Percentiles rank a stretch among this genome's conserved stretches.
Evolutionary conservation across 2,797 vertebrate species (phyloP).

Genomic region (Simalia tracyae): DNA sequence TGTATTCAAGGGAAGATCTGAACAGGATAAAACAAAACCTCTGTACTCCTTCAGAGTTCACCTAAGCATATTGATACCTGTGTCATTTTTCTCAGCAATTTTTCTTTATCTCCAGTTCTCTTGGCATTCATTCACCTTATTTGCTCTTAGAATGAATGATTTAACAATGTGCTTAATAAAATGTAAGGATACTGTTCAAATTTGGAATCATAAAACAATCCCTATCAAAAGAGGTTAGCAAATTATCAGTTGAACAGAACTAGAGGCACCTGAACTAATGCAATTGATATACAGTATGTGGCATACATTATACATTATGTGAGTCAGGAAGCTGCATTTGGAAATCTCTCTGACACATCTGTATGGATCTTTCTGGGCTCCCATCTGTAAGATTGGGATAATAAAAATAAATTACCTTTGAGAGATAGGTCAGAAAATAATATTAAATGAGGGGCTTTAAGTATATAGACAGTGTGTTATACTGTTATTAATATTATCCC

Average conservation of each 20-base stretch:
- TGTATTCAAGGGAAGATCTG: background rate
- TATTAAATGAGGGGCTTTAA: background rate
- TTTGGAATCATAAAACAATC: background rate
- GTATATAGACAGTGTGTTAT: background rate
- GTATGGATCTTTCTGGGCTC: background rate
- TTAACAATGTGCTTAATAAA: background rate
- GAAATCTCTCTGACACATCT: background rate
- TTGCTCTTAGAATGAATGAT: background rate
- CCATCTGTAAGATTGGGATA: background rate
- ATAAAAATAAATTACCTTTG: background rate
- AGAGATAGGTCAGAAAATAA: background rate
- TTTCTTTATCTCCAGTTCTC: background rate
- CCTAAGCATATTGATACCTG: background rate
- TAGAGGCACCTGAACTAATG: background rate
- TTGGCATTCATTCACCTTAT: background rate
- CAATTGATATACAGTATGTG: background rate
- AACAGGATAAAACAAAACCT: background rate
- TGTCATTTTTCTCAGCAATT: background rate
- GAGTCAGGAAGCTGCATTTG: background rate
- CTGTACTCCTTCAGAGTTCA: background rate
- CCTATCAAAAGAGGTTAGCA: background rate
- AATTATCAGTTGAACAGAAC: background rate
- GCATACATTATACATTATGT: background rate
- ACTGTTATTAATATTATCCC: background rate
- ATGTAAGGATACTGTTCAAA: background rate